Conservation (phyloP, 53 echinoderm and acorn worm species). For the Holothuria leucospilota region DNA sequence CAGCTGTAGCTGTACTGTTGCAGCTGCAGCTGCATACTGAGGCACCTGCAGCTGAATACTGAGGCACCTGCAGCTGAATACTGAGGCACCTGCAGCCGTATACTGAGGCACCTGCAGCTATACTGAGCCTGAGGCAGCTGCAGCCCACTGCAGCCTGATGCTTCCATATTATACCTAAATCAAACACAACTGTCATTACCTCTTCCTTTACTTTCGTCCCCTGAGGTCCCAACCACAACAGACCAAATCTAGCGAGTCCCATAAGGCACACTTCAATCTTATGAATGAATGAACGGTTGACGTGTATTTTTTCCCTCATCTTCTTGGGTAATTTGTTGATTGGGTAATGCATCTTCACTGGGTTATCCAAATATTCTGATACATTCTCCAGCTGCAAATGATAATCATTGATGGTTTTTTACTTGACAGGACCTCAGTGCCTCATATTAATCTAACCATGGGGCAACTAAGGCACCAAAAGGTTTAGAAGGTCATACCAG, state of each 20-base stretch:
- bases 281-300: background rate
- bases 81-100: too few relatives aligned
- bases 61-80: too few relatives aligned
- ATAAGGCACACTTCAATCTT: background rate
- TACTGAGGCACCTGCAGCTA: too few relatives aligned
- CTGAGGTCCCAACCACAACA: conserved; percentile 9
- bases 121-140: too few relatives aligned
- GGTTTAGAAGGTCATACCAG: too few relatives aligned
- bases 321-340: background rate
- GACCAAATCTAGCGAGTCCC: conserved; percentile 5
- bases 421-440: background rate
- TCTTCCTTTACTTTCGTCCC: background rate
- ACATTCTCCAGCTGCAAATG: background rate
- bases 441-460: too few relatives aligned
- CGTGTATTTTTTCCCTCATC: background rate
- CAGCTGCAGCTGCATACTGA: too few relatives aligned
- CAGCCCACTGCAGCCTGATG: too few relatives aligned
- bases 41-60: too few relatives aligned
- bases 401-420: background rate
- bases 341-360: conserved; percentile 15
- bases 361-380: conserved; percentile 11
- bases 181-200: background rate
- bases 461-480: too few relatives aligned
- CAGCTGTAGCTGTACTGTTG: too few relatives aligned
- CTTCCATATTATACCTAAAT: too few relatives aligned